Percentiles rank a stretch among this genome's conserved stretches.
These are phyloP conservation scores for Dendrolimus kikuchii DNA, from an alignment of 1,140 invertebrate genomes.

Conservation along the genomic window DNA sequence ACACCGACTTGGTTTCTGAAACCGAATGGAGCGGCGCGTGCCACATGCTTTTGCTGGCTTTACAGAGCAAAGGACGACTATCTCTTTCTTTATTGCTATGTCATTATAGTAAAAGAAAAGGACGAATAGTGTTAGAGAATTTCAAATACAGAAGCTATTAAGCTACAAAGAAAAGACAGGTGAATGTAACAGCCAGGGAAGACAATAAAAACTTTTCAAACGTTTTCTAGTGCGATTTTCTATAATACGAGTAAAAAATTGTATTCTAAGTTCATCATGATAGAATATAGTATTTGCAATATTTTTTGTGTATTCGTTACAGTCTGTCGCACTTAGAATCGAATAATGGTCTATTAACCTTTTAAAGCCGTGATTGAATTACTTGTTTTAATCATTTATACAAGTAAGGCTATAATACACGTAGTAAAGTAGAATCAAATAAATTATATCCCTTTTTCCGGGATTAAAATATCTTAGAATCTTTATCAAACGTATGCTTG, in stretches of 20 bases:
- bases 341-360: no score
- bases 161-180: constrained; percentile 49
- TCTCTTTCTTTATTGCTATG: constrained; percentile 43
- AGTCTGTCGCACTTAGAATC: no score
- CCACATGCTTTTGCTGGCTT: constrained; percentile 47
- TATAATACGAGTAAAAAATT: constrained; percentile 10
- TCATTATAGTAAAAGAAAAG: constrained; percentile 34
- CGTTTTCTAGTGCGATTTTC: constrained; percentile 35
- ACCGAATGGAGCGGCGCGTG: constrained; percentile 64
- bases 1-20: constrained; percentile 31
- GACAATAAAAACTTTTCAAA: constrained; percentile 47
- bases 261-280: no score
- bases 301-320: no score
- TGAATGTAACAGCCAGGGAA: constrained; percentile 48
- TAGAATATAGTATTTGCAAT: no score
- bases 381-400: no score
- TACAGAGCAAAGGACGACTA: constrained; percentile 25
- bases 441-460: no score
- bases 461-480: no score
- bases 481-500: no score
- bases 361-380: no score
- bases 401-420: no score
- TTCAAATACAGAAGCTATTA: constrained; percentile 34
- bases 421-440: no score
- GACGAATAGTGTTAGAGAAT: constrained; percentile 34